Evolutionary conservation across 2,797 vertebrate genomes (phyloP).

Genomic region (Phataginus tricuspis): DNA sequence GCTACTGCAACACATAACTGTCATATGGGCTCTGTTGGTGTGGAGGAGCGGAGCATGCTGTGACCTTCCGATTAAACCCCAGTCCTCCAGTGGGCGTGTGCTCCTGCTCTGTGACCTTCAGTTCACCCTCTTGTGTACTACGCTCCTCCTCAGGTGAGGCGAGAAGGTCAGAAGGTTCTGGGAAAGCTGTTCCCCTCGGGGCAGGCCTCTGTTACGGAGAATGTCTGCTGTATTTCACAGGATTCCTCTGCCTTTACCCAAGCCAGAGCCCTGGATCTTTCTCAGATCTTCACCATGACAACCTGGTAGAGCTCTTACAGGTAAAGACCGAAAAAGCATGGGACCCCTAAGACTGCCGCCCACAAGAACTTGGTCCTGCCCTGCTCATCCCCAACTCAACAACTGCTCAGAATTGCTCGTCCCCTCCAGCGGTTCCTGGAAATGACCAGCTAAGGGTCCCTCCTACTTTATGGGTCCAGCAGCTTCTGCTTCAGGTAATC

Average conservation of each 20-base stretch:
- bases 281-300: background rate
- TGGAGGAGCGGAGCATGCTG: background rate
- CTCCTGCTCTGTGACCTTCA: background rate
- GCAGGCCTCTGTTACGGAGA: background rate
- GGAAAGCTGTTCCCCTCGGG: background rate
- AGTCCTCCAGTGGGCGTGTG: background rate
- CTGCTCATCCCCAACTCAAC: too few species aligned
- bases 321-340: background rate
- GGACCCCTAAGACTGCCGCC: background rate
- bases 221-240: background rate
- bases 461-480: background rate
- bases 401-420: too few species aligned
- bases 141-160: background rate
- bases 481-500: background rate
- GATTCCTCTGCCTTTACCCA: background rate
- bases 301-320: background rate
- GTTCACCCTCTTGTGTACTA: background rate
- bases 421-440: background rate
- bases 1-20: background rate
- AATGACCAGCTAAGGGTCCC: background rate
- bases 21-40: background rate
- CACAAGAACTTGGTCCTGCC: background rate
- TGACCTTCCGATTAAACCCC: background rate
- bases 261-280: background rate
- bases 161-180: background rate